Conservation (phyloP, 2,797 vertebrate species). For the Pyrrhura leucotis region DNA sequence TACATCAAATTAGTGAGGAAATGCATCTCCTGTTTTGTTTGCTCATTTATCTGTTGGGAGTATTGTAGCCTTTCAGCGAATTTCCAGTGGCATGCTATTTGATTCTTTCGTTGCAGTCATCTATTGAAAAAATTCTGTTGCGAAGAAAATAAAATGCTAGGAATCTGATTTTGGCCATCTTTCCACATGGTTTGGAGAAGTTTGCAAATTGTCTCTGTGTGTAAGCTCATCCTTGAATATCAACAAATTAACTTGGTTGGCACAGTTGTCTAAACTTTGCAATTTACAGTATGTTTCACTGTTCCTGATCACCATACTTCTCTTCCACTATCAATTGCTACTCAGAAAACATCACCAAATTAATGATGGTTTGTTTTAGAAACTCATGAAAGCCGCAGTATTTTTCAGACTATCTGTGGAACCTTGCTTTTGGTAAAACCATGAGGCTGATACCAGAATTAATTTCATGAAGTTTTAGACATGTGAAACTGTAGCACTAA, state of each 20-base stretch:
- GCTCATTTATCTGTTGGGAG: not conserved
- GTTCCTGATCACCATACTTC: not conserved
- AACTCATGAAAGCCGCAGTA: not conserved
- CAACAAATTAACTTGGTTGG: not conserved
- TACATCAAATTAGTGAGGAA: not conserved
- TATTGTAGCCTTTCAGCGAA: not conserved
- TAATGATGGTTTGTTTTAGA: not conserved
- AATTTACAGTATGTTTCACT: not conserved
- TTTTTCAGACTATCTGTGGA: not conserved
- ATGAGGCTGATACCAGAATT: not conserved
- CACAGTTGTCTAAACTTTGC: not conserved
- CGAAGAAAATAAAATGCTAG: not conserved
- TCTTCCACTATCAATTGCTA: not conserved
- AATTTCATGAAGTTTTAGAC: not conserved
- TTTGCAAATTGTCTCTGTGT: not conserved
- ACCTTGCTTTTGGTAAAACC: not conserved
- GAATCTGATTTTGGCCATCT: not conserved
- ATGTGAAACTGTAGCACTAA: fast-evolving
- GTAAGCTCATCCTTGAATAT: not conserved
- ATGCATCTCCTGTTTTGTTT: not conserved
- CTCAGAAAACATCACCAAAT: not conserved
- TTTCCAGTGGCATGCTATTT: not conserved
- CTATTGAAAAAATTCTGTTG: not conserved
- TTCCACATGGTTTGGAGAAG: not conserved
- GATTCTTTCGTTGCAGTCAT: not conserved